Conservation (phyloP, 2,888 invertebrate genomes). For the Dryobotodes eremita region DNA sequence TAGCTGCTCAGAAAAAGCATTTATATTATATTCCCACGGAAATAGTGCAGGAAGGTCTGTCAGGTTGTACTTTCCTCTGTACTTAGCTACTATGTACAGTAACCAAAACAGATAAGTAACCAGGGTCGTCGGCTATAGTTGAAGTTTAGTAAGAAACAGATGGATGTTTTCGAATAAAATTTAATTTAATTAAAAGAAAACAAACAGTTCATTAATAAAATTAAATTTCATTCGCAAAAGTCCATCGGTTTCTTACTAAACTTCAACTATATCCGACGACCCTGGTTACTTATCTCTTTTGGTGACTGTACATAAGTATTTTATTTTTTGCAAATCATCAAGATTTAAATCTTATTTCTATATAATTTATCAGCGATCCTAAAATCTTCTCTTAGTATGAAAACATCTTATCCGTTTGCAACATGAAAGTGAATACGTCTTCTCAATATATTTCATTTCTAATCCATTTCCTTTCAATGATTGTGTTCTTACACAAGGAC, state of each 20-base stretch:
- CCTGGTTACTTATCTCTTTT: no score
- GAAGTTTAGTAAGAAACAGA: no score
- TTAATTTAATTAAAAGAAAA: no score
- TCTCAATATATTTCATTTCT: conserved; percentile 1
- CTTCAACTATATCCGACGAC: no score
- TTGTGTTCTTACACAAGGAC: conserved; percentile 19
- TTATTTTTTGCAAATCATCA: not conserved
- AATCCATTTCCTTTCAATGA: conserved; percentile 48
- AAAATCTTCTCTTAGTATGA: not conserved
- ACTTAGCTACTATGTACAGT: not conserved
- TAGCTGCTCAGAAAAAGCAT: conserved; percentile 36
- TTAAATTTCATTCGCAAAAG: no score
- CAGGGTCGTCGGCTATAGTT: no score
- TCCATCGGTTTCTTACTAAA: no score
- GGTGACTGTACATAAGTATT: not conserved
- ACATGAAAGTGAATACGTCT: conserved; percentile 6
- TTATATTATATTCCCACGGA: conserved; percentile 32
- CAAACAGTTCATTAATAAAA: no score
- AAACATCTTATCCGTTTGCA: not conserved
- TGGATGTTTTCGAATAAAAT: no score
- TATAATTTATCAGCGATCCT: not conserved
- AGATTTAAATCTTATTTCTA: not conserved
- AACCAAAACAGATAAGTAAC: no score
- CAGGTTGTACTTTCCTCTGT: not conserved
- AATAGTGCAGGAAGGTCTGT: conserved; percentile 17